Evolutionary conservation across 2,113 vertebrate genomes (phyloP).

Genomic region (Eurystomus gularis): DNA sequence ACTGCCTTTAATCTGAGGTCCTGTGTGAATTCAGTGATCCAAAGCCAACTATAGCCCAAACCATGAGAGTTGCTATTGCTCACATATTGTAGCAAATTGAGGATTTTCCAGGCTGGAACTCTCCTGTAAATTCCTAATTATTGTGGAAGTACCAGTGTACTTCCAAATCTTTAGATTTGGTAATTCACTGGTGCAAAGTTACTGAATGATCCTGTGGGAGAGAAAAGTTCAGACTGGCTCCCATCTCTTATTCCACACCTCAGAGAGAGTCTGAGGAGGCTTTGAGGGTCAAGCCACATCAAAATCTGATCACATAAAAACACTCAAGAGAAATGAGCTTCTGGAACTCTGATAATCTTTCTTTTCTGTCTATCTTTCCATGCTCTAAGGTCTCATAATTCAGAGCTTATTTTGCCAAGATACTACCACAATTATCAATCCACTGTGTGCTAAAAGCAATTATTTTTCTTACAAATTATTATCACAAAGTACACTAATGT

Average conservation of each 20-base stretch:
- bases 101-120: background rate
- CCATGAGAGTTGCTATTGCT: background rate
- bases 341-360: background rate
- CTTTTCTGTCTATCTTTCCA: background rate
- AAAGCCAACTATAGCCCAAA: background rate
- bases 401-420: background rate
- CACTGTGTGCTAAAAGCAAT: background rate
- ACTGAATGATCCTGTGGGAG: background rate
- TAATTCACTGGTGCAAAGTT: background rate
- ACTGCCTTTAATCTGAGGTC: slow-evolving; percentile 1
- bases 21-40: background rate
- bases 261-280: background rate
- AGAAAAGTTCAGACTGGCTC: background rate
- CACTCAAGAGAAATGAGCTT: background rate
- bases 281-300: background rate
- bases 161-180: background rate
- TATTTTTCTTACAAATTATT: background rate
- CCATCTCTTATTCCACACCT: background rate
- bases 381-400: background rate
- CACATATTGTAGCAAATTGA: background rate
- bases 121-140: background rate
- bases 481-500: background rate
- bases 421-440: background rate
- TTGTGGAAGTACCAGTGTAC: background rate
- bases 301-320: background rate